Percentiles rank a stretch among this genome's conserved stretches.
These are phyloP conservation scores for Trichacis sp. DNA, from an alignment of 2,888 invertebrate genomes.

Conservation along the genomic window DNA sequence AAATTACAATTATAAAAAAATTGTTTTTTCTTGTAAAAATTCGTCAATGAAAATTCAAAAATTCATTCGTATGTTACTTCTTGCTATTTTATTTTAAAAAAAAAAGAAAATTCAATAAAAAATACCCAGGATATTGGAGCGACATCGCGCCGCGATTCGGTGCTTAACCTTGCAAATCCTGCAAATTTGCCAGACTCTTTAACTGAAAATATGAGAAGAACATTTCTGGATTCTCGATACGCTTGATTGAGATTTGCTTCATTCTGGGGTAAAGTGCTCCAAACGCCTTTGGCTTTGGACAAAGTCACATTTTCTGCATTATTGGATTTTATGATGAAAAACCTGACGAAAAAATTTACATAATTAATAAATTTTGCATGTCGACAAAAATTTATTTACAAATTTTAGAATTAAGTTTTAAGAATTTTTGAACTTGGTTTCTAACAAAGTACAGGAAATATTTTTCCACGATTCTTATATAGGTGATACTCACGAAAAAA, in stretches of 20 bases:
- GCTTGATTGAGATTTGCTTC: slow-evolving; percentile 96
- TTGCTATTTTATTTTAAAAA: too few relatives aligned
- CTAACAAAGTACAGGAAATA: too few relatives aligned
- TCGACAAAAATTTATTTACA: not conserved
- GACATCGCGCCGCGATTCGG: slow-evolving; percentile 90
- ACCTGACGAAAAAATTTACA: slow-evolving; percentile 69
- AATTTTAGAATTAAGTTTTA: not conserved
- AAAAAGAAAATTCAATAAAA: not conserved
- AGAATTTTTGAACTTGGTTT: not conserved
- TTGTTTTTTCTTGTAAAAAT: too few relatives aligned
- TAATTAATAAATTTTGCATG: slow-evolving; percentile 1
- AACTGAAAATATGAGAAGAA: slow-evolving; percentile 95
- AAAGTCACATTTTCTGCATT: slow-evolving; percentile 96
- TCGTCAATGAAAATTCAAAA: too few relatives aligned
- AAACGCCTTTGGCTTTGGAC: slow-evolving; percentile 95
- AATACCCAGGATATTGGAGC: slow-evolving; percentile 89
- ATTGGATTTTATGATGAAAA: slow-evolving; percentile 97
- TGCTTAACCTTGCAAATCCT: slow-evolving; percentile 91
- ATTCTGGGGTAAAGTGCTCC: slow-evolving; percentile 98
- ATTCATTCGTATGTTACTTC: too few relatives aligned
- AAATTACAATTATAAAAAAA: too few relatives aligned
- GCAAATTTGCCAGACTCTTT: slow-evolving; percentile 97
- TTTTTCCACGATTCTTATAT: too few relatives aligned
- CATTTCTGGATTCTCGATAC: slow-evolving; percentile 91
- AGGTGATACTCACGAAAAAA: not conserved